Percentiles rank a stretch among this genome's conserved stretches.
These are phyloP conservation scores for Pelosia muscerda DNA, from an alignment of 2,888 invertebrate genomes.

Conservation along the genomic window DNA sequence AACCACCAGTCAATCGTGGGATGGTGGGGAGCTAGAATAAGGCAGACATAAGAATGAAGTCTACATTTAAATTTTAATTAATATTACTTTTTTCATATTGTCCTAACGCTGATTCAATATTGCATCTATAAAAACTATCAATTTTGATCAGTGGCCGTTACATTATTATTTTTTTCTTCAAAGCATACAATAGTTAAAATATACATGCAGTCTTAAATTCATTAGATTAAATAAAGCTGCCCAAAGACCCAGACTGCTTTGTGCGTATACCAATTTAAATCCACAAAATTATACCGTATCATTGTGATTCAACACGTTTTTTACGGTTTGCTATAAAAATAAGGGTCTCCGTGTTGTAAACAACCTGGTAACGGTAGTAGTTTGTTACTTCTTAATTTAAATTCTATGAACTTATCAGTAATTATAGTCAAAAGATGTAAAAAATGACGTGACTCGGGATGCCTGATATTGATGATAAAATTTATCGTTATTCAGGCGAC, in stretches of 20 bases:
- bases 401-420: not conserved
- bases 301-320: constrained; percentile 7
- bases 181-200: not conserved
- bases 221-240: not conserved
- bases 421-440: no score
- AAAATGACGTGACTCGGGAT: no score
- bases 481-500: no score
- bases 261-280: not conserved
- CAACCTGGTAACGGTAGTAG: not conserved
- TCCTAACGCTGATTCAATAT: no score
- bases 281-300: not conserved
- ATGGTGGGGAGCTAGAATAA: no score
- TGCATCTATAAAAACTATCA: not conserved
- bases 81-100: no score
- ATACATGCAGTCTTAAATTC: not conserved
- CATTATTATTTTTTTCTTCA: not conserved
- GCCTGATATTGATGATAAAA: no score
- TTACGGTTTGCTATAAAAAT: constrained; percentile 4
- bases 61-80: no score
- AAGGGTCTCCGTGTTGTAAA: not conserved
- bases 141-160: not conserved
- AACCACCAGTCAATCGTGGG: no score
- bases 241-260: not conserved
- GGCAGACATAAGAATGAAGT: no score
- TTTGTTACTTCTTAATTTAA: not conserved